Conservation (phyloP, 2,113 vertebrate genomes). For the Chauna torquata region DNA sequence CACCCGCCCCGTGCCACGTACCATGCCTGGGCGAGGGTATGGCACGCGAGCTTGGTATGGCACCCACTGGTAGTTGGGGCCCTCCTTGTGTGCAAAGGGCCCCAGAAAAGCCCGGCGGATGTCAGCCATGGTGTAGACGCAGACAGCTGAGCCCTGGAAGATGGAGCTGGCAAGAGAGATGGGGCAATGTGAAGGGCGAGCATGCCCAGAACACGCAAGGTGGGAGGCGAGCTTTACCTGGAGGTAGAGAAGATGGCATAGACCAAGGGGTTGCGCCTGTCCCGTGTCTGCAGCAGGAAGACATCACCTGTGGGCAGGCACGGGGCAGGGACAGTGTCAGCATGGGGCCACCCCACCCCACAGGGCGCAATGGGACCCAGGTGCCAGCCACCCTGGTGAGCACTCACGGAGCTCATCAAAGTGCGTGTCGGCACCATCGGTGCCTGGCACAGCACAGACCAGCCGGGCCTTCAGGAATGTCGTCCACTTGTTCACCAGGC, state of each 20-base stretch:
- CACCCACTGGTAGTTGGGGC: conserved; percentile 96
- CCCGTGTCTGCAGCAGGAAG: conserved; percentile 90
- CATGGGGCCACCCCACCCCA: background rate
- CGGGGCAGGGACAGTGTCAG: background rate
- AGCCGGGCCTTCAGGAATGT: conserved; percentile 96
- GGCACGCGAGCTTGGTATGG: conserved; percentile 95
- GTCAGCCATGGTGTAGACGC: conserved; percentile 95
- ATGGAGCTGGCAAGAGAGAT: conserved; percentile 82
- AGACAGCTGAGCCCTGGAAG: conserved; percentile 94
- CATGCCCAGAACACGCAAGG: fast-evolving
- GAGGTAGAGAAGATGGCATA: conserved; percentile 93
- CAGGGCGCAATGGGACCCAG: background rate
- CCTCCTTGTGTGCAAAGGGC: conserved; percentile 98
- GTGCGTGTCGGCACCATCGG: conserved; percentile 88
- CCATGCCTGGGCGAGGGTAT: conserved; percentile 96
- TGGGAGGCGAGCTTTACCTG: conserved; percentile 77
- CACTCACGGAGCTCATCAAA: conserved; percentile 96
- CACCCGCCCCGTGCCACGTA: conserved; percentile 58
- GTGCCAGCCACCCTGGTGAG: background rate
- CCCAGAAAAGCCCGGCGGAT: conserved; percentile 96
- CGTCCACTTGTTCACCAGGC: conserved; percentile 97
- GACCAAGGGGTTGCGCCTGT: conserved; percentile 91
- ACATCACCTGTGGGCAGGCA: conserved; percentile 83
- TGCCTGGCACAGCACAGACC: conserved; percentile 87
- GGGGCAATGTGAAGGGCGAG: background rate